Base-by-base conservation (phyloP, 2,797 vertebrate species). In the Neostethus bicornis region DNA sequence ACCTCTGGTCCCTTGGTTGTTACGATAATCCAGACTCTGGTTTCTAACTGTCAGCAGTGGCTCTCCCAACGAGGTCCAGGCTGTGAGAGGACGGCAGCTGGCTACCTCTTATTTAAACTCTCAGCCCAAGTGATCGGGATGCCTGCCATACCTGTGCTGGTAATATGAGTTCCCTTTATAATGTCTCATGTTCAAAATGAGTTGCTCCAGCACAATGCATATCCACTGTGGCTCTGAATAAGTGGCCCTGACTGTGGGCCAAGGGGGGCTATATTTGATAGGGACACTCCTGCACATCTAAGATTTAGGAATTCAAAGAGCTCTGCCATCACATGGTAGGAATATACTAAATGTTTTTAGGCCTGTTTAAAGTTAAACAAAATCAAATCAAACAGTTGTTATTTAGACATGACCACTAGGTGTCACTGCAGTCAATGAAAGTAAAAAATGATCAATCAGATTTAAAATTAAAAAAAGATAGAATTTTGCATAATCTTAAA, bases 81-180 rank as follows among this genome's bases (percentile, higher is more conserved):
- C 78, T 81, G 64, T 49, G 42, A 5, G 59, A 20, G 61, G 53
- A 73, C 56, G 31, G 71, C 79, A 86, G 73, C 75, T 85, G 79
- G 63, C 70, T 69, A 61, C 73, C 70, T 83, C 85, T 78, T 85
- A 77, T 87, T 87, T 88, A 85, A 90, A 91, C 77, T 76, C 77
- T 71, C 75, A 73, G 43, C 61, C 79, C 60, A 50, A 85, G 77
- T 78, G 64, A 57, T 75, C 68, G 75, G 70, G 65, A 87, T 88
- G 77, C 83, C 77, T 76, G 50, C 25, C 88, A 85, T 90, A 84
- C 81, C 76, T 81, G 80, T 55, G 61, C 50, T 11, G 35, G 86
- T 90, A 84, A 89, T 65, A 76, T 61, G 86, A 89, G 86, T 84
- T 83, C 73, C 70, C 65, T 51, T 43, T 38, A 81, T 83, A 86